Evolutionary conservation across 1,140 invertebrate species (phyloP).

Genomic region (Rhopalosiphum maidis): DNA sequence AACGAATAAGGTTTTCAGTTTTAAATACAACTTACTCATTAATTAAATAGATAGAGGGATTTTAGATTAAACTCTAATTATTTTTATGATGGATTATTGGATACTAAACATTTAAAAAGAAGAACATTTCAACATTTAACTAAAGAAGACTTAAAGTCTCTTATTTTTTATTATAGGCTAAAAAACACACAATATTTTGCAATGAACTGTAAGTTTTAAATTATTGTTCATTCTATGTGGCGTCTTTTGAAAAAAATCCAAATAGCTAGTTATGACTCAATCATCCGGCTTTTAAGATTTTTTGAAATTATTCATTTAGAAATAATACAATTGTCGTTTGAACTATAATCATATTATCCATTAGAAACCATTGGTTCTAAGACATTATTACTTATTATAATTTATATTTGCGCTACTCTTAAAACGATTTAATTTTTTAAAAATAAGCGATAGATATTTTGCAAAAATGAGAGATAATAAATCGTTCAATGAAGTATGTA

Average conservation of each 20-base stretch:
- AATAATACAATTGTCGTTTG: neutral
- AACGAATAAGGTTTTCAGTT: neutral
- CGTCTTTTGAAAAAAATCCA: neutral
- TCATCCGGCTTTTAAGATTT: neutral
- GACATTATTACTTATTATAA: neutral
- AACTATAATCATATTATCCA: conserved; percentile 10
- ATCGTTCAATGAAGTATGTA: neutral
- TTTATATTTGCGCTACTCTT: neutral
- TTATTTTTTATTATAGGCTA: neutral
- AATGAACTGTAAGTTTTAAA: neutral
- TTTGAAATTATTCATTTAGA: conserved; percentile 1
- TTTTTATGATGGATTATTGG: neutral
- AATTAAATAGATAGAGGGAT: neutral
- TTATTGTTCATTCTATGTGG: neutral
- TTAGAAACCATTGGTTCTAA: neutral
- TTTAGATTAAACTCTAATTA: neutral
- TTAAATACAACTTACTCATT: neutral
- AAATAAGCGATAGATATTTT: neutral
- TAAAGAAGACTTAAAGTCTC: no score
- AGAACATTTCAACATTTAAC: no score
- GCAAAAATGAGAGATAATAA: neutral
- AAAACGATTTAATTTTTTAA: neutral
- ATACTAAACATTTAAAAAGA: neutral
- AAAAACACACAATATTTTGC: neutral
- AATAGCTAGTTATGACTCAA: neutral